Conservation (phyloP, 2,888 invertebrate species). For the Tetropium fuscum region DNA sequence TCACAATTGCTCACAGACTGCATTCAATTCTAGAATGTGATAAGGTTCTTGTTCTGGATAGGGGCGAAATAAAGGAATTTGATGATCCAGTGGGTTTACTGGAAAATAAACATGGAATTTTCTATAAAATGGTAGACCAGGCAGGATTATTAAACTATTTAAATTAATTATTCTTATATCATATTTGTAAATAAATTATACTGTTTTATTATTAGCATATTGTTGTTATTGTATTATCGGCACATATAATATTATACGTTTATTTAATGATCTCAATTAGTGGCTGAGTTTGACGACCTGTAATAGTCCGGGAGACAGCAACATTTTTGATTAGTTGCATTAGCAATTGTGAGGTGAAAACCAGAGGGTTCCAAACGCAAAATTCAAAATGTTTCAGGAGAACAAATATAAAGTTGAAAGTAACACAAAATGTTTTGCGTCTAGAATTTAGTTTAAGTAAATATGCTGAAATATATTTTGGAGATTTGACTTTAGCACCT, state of each 20-base stretch:
- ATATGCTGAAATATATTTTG: too few relatives aligned
- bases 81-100: slow-evolving; percentile 64
- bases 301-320: too few relatives aligned
- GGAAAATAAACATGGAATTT: slow-evolving; percentile 70
- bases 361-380: too few relatives aligned
- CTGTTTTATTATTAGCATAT: neutral
- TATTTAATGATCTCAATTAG: too few relatives aligned
- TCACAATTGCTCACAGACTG: slow-evolving; percentile 64
- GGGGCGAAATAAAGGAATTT: slow-evolving; percentile 62
- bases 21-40: slow-evolving; percentile 69
- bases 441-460: too few relatives aligned
- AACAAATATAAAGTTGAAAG: too few relatives aligned
- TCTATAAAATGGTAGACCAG: slow-evolving; percentile 77
- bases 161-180: slow-evolving; percentile 10
- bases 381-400: too few relatives aligned
- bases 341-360: too few relatives aligned
- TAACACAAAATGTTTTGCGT: too few relatives aligned
- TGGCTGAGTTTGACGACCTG: too few relatives aligned
- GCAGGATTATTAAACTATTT: slow-evolving; percentile 69
- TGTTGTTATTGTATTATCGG: neutral
- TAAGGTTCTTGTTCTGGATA: slow-evolving; percentile 67
- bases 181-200: slow-evolving; percentile 15
- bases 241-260: neutral
- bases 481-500: too few relatives aligned
- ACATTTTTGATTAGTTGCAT: too few relatives aligned